Base-by-base conservation (phyloP, 2,113 vertebrate species). In the Bambusicola thoracicus region DNA sequence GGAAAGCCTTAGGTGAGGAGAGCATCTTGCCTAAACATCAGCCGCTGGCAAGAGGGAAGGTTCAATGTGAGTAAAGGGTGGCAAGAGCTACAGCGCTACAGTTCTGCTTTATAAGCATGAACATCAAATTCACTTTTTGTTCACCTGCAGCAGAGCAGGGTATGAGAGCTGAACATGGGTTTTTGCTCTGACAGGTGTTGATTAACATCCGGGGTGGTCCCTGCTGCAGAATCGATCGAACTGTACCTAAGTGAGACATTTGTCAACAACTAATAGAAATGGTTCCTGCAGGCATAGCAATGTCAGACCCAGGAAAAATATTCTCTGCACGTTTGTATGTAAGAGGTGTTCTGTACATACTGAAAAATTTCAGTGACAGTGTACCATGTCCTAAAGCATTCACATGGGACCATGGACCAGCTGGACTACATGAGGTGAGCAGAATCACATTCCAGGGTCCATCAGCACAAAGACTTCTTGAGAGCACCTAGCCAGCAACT, bases 301-400 rank as follows among this genome's bases (percentile, higher is more conserved):
- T 0, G 0, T 32, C 34, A 61, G 55, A 61, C 40, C n/a, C 40
- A 53, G 21, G 29, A 68, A 6, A 10, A 10, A n/a, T 24, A 40
- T 61, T 68, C 51, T 59, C 77, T 59, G 29, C 49, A 51, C 13
- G 27, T 27, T 29, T 15, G 10, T 8, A 29, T 40, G 38, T 16
- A 53, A 53, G 44, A 61, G 69, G n/a, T 20, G 18, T 13, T 68
- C 44, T 24, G 19, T 56, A 20, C 24, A 21, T 51, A 19, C 21
- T 20, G 40, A 40, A 40, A 5, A 76, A 12, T 40, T 24, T 44
- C 62, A 20, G 12, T 8, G 51, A 38, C 62, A 61, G 40, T 6
- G 3, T 3, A 38, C 25, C 1, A 1, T 13, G 0, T 46, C 79
- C n/a, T 34, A 36, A 44, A 36, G 15, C 2, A 12, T 10, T 68